Conservation (phyloP, 2,113 vertebrate species). For the Ancistrus triradiatus region DNA sequence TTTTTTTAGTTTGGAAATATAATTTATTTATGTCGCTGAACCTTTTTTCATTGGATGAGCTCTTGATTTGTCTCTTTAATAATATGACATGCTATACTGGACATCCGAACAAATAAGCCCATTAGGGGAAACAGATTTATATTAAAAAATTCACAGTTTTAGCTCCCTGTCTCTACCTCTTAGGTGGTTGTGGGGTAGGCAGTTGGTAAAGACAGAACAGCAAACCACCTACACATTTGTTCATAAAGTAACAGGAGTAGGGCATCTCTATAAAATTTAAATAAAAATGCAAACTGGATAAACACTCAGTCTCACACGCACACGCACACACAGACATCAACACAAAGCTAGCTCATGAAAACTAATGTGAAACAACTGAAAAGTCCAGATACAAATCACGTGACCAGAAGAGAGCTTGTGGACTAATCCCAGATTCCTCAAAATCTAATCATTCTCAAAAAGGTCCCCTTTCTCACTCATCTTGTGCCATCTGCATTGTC, state of each 20-base stretch:
- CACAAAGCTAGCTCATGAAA: slow-evolving; percentile 19
- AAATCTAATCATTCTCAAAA: slow-evolving; percentile 11
- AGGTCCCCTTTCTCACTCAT: background rate
- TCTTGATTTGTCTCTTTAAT: no score
- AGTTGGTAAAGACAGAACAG: slow-evolving; percentile 12
- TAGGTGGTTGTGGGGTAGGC: slow-evolving; percentile 1
- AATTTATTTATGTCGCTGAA: no score
- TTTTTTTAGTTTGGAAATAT: no score
- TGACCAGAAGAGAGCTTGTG: slow-evolving; percentile 37
- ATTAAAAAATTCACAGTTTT: slow-evolving; percentile 70
- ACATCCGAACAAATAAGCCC: background rate
- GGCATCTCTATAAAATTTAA: slow-evolving; percentile 18
- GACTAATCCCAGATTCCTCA: slow-evolving; percentile 14
- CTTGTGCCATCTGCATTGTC: background rate
- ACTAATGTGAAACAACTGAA: slow-evolving; percentile 26
- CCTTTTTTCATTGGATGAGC: no score
- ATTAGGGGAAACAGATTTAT: slow-evolving; percentile 27
- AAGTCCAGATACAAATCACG: slow-evolving; percentile 27
- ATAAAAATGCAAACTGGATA: background rate
- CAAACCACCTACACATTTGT: slow-evolving; percentile 26
- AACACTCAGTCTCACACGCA: slow-evolving; percentile 18
- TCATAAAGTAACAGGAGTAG: slow-evolving; percentile 19
- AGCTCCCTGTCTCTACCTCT: slow-evolving; percentile 50
- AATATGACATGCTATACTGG: no score
- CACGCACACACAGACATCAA: slow-evolving; percentile 13